Evolutionary conservation across 2,888 invertebrate species (phyloP).

Genomic region (Meliscaeva auricollis): DNA sequence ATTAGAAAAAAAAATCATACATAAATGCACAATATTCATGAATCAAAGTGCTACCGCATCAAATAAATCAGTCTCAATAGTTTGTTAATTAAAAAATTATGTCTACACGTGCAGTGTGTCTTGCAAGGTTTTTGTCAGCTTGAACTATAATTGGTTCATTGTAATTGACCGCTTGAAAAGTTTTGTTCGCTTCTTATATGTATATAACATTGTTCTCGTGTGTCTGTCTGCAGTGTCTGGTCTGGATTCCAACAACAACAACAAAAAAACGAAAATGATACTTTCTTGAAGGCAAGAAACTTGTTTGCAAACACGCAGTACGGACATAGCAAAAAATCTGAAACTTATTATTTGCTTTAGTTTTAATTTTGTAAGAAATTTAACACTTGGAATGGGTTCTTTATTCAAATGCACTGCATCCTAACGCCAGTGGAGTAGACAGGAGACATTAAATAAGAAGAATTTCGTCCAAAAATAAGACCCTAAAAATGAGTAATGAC

Average conservation of each 20-base stretch:
- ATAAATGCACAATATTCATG: background rate
- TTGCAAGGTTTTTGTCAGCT: background rate
- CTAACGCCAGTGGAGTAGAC: too few species aligned
- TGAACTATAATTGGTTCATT: conserved; percentile 4
- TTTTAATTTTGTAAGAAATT: too few species aligned
- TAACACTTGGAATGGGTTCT: too few species aligned
- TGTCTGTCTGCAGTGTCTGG: background rate
- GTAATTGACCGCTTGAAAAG: background rate
- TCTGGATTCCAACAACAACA: background rate
- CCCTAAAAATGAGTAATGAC: too few species aligned
- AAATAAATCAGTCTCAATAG: background rate
- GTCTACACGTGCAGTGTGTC: conserved; percentile 11
- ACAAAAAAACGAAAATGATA: background rate
- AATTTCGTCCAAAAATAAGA: too few species aligned
- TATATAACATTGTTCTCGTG: background rate
- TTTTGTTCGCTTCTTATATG: background rate
- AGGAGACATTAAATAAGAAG: too few species aligned
- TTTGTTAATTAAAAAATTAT: background rate
- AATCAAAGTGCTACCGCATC: conserved; percentile 15
- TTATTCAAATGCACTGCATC: too few species aligned
- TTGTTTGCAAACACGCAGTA: background rate
- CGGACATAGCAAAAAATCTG: too few species aligned
- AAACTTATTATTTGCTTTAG: too few species aligned
- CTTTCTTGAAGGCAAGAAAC: background rate
- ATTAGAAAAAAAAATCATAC: background rate